Evolutionary conservation across 2,888 invertebrate genomes (phyloP).

Genomic region (Mythimna albipuncta): DNA sequence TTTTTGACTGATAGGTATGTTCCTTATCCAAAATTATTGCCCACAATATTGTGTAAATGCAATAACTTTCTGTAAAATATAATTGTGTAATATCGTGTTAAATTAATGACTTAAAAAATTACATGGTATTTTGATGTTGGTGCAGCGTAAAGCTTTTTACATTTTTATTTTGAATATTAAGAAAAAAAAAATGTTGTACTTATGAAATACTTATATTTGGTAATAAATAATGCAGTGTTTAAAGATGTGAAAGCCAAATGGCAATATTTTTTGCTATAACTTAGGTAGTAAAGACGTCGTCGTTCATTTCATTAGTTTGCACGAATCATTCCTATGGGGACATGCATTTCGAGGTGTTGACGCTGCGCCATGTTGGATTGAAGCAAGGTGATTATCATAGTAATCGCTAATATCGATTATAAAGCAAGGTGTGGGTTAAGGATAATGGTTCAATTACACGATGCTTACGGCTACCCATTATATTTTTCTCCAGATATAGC

Average conservation of each 20-base stretch:
- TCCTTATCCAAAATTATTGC: constrained; percentile 69
- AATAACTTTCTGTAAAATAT: constrained; percentile 69
- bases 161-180: constrained; percentile 55
- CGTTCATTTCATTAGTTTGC: constrained; percentile 90
- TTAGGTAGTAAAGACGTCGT: constrained; percentile 78
- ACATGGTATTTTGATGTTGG: constrained; percentile 65
- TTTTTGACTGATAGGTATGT: constrained; percentile 74
- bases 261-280: constrained; percentile 74
- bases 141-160: constrained; percentile 62
- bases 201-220: constrained; percentile 54
- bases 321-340: constrained; percentile 92
- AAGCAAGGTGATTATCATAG: constrained; percentile 23
- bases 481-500: constrained; percentile 6
- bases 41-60: constrained; percentile 68
- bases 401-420: constrained; percentile 25
- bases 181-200: constrained; percentile 56
- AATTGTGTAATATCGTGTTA: constrained; percentile 60
- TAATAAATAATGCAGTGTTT: constrained; percentile 55
- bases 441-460: constrained; percentile 31
- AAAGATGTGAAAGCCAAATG: constrained; percentile 63
- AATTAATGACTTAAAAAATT: constrained; percentile 61
- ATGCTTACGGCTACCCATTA: constrained; percentile 13
- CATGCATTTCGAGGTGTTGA: constrained; percentile 73
- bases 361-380: constrained; percentile 48
- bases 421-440: constrained; percentile 52